Evolutionary conservation across 2,113 vertebrate species (phyloP).

Genomic region (Mobula birostris): DNA sequence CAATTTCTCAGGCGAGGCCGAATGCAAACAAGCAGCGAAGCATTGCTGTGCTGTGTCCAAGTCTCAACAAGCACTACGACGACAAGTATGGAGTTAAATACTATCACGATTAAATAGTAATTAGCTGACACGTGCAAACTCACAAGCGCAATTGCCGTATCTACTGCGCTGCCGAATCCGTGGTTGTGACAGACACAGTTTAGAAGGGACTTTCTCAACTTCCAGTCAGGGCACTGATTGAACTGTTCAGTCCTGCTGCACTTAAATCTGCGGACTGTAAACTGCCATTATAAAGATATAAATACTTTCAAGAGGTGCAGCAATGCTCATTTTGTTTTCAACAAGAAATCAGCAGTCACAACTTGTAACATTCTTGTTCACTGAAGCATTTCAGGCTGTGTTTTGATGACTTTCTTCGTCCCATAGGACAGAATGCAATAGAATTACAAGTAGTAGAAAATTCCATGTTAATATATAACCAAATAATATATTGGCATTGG

Average conservation of each 20-base stretch:
- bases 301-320: background rate
- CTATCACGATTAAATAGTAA: too few species aligned
- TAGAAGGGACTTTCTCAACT: background rate
- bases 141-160: too few species aligned
- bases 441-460: background rate
- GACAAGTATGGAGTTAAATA: too few species aligned
- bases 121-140: too few species aligned
- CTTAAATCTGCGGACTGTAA: background rate
- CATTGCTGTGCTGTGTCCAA: too few species aligned
- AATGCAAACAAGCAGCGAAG: too few species aligned
- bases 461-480: conserved; percentile 5
- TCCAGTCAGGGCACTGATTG: background rate
- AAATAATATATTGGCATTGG: background rate
- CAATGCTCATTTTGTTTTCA: too few species aligned
- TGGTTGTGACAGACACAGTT: background rate
- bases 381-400: background rate
- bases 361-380: conserved; percentile 10
- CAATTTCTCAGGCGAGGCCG: too few species aligned
- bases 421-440: background rate
- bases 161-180: too few species aligned
- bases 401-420: background rate
- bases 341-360: background rate
- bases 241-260: background rate
- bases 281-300: background rate
- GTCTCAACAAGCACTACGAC: too few species aligned